Base-by-base conservation (phyloP, 2,888 invertebrate species). In the Microdon myrmicae region DNA sequence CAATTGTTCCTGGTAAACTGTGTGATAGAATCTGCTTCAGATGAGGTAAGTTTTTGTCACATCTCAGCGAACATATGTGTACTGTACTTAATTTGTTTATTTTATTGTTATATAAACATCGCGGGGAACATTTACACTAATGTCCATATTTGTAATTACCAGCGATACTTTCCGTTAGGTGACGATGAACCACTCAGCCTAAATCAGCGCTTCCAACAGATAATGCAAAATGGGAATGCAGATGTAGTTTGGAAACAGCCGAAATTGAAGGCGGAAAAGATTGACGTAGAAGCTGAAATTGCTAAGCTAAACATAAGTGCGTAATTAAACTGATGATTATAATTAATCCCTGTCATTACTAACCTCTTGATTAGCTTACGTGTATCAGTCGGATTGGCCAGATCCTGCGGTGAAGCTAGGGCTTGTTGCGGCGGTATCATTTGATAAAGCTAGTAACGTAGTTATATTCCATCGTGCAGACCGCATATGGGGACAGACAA, bases 381-480 rank as follows among this genome's bases (percentile, higher is more conserved):
- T 82, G 59, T 83, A 82, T 75, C 83, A 84, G 29, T 75, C 76
- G 12, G 74, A 81, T 51, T 87, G 87, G 87, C 87, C 87, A 1
- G 80, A 81, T 34, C 72, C 80, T 2, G 68, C 76, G 3, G 75
- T 83, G 2, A 81, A 81, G 61, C 70, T 86, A 53, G 94, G 94
- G 1, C 90, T 94, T 75, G 87, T 94, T 1, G 87, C 90, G 0
- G 94, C 91, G 3, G 86, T 96, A 1, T 86, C 90, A 3, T 81
- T 92, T 9, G 91, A 93, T 74, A 82, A 81, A 2, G 74, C 81
- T n/a, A 92, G 90, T 1, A 85, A 86, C 60, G 82, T 94, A 7
- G 85, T 89, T 8, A 85, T 94, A 25, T 94, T 96, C 75, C 95
- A 96, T 78, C 83, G 96, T 68, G 90, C 86, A 1, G 81, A 84